A percentile compares a stretch with the other conserved stretches of the same genome.
These are phyloP conservation scores for Mirza zaza DNA, from an alignment of 2,113 vertebrate genomes.

Conservation along the genomic window DNA sequence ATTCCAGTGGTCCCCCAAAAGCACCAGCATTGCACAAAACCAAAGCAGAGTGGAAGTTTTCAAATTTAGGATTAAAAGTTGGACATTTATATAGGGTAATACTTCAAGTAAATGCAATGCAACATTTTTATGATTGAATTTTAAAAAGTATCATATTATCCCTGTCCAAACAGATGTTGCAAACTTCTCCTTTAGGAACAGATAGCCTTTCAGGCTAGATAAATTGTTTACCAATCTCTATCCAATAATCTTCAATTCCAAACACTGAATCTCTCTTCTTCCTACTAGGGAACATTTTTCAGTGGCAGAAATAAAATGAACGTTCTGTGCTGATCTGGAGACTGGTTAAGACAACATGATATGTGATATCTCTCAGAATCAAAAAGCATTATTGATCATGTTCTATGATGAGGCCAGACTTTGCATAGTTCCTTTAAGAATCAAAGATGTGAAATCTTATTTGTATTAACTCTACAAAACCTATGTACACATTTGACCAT, in stretches of 20 bases:
- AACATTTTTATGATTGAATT: neutral
- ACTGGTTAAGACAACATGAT: neutral
- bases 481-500: neutral
- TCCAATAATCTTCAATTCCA: neutral
- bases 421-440: neutral
- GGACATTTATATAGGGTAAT: neutral
- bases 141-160: neutral
- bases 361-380: neutral
- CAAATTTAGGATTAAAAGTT: constrained; percentile 6
- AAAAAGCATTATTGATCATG: neutral
- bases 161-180: neutral
- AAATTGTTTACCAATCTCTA: constrained; percentile 32
- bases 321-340: neutral
- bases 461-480: neutral
- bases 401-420: neutral
- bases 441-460: neutral
- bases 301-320: neutral
- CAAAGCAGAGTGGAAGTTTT: neutral
- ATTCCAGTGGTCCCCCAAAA: neutral
- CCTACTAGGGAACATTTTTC: neutral
- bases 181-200: neutral
- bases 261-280: neutral
- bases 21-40: neutral
- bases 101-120: neutral
- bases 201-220: neutral